These are phyloP conservation scores for Bothrops jararaca DNA, from an alignment of 2,113 vertebrate species.

Conservation along the genomic window DNA sequence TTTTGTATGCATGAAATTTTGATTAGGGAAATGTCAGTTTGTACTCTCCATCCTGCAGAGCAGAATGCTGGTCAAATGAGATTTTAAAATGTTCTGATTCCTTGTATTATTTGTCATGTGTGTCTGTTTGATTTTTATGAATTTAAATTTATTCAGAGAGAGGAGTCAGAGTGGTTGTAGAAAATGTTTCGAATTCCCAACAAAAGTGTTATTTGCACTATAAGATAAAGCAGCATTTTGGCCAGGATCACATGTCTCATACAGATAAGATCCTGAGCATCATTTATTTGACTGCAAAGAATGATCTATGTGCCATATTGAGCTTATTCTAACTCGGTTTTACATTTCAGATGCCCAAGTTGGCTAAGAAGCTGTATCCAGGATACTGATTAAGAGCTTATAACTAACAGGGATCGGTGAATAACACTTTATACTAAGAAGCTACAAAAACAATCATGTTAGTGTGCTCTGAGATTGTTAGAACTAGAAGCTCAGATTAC, in stretches of 20 bases:
- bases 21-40: constrained; percentile 19
- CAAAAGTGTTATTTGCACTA: background rate
- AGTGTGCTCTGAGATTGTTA: background rate
- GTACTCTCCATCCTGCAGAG: background rate
- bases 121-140: background rate
- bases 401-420: background rate
- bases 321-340: background rate
- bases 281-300: background rate
- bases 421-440: background rate
- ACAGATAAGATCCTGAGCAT: background rate
- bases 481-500: background rate
- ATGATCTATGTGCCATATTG: background rate
- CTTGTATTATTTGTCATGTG: constrained; percentile 2
- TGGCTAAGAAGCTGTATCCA: background rate
- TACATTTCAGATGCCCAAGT: background rate
- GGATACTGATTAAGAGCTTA: background rate
- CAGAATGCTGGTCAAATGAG: background rate
- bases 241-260: background rate
- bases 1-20: constrained; percentile 1
- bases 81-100: background rate
- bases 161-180: background rate
- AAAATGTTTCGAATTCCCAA: background rate
- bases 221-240: background rate
- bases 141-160: background rate
- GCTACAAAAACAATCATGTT: background rate